Percentiles rank a stretch among this genome's conserved stretches.
Conservation (phyloP, 2,113 vertebrate species). For the Ptilonorhynchus violaceus region DNA sequence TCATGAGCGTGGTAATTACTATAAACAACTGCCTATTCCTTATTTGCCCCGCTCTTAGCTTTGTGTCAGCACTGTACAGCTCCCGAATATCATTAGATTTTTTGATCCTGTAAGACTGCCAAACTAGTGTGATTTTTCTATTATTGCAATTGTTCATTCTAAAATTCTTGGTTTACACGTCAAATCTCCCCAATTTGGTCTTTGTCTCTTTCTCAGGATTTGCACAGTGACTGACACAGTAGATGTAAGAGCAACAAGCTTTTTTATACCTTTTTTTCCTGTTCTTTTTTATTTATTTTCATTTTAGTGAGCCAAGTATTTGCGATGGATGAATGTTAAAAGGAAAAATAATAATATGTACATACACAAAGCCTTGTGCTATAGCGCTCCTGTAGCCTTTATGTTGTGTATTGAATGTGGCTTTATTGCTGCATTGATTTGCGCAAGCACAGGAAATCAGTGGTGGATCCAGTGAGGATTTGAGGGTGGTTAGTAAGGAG, state of each 20-base stretch:
- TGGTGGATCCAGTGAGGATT: constrained; percentile 21
- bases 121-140: not conserved
- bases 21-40: constrained; percentile 65
- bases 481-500: not conserved
- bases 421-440: constrained; percentile 75
- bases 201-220: constrained; percentile 76
- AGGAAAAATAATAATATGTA: not conserved
- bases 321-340: constrained; percentile 66
- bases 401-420: constrained; percentile 72
- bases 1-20: constrained; percentile 97
- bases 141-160: constrained; percentile 28
- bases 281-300: constrained; percentile 28
- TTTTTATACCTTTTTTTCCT: constrained; percentile 30
- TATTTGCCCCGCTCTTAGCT: constrained; percentile 76
- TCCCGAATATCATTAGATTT: constrained; percentile 66
- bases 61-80: constrained; percentile 84
- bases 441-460: constrained; percentile 66
- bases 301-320: constrained; percentile 54
- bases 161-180: constrained; percentile 14
- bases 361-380: constrained; percentile 58
- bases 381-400: constrained; percentile 56
- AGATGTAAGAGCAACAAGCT: constrained; percentile 75
- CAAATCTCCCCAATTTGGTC: constrained; percentile 43
- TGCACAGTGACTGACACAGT: constrained; percentile 79
- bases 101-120: not conserved